Conservation (phyloP, 1,140 invertebrate species). For the Drosophila sp. region DNA sequence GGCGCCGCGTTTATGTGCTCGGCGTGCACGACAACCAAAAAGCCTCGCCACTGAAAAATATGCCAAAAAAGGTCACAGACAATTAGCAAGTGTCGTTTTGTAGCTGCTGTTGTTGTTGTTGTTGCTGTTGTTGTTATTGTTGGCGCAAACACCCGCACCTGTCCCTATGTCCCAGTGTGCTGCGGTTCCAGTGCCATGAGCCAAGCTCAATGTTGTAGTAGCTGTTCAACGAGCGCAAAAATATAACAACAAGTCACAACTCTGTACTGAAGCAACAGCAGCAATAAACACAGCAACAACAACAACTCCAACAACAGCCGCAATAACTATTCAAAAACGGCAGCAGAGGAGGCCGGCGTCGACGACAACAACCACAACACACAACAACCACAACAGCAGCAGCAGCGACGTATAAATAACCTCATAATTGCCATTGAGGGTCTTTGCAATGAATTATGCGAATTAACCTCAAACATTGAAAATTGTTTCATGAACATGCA, state of each 20-base stretch:
- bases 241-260: constrained; percentile 49
- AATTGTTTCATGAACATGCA: constrained; percentile 64
- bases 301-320: constrained; percentile 53
- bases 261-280: constrained; percentile 31
- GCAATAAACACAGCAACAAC: constrained; percentile 45
- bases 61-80: constrained; percentile 75
- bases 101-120: background rate
- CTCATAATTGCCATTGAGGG: constrained; percentile 82
- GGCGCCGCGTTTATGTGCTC: constrained; percentile 55
- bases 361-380: constrained; percentile 4
- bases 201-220: constrained; percentile 66
- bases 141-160: constrained; percentile 66
- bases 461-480: constrained; percentile 77
- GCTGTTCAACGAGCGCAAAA: constrained; percentile 44
- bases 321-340: constrained; percentile 14
- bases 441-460: constrained; percentile 83
- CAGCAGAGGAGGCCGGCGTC: constrained; percentile 56
- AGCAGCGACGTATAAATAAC: constrained; percentile 62
- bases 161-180: constrained; percentile 29
- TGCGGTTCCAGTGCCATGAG: constrained; percentile 58
- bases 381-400: constrained; percentile 1
- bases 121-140: constrained; percentile 13
- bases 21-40: constrained; percentile 48
- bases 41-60: constrained; percentile 71
- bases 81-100: constrained; percentile 76